These are phyloP conservation scores for Cichladusa arquata DNA, from an alignment of 2,113 vertebrate species.

Conservation along the genomic window DNA sequence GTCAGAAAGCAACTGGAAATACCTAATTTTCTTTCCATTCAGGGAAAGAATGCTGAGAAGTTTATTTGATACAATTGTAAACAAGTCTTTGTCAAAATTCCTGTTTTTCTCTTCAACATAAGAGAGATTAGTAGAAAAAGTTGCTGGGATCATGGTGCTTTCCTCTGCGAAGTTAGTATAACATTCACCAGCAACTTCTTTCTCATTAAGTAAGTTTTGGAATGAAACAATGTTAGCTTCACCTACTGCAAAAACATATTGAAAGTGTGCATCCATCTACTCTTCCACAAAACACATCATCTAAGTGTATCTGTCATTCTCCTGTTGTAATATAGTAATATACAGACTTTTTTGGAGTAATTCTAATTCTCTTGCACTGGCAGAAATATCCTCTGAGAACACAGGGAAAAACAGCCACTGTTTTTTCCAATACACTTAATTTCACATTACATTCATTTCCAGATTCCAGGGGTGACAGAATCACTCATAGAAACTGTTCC, in stretches of 20 bases:
- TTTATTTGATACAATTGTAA: not conserved
- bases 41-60: not conserved
- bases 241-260: not conserved
- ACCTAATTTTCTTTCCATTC: not conserved
- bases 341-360: not conserved
- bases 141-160: not conserved
- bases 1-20: constrained; percentile 38
- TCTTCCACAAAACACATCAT: not conserved
- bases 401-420: constrained; percentile 9
- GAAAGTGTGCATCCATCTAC: not conserved
- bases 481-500: not conserved
- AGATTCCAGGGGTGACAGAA: not conserved
- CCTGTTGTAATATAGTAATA: not conserved
- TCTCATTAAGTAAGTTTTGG: not conserved
- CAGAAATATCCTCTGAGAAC: constrained; percentile 70
- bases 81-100: not conserved
- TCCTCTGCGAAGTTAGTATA: not conserved
- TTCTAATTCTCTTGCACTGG: constrained; percentile 42
- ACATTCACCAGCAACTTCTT: not conserved
- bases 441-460: not conserved
- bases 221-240: not conserved
- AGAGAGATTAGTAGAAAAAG: not conserved
- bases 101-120: not conserved
- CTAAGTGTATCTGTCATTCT: not conserved
- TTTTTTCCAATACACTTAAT: constrained; percentile 58